phyloP scores from a whole-genome alignment of 2,797 vertebrate genomes.

The Octomys mimax region DNA sequence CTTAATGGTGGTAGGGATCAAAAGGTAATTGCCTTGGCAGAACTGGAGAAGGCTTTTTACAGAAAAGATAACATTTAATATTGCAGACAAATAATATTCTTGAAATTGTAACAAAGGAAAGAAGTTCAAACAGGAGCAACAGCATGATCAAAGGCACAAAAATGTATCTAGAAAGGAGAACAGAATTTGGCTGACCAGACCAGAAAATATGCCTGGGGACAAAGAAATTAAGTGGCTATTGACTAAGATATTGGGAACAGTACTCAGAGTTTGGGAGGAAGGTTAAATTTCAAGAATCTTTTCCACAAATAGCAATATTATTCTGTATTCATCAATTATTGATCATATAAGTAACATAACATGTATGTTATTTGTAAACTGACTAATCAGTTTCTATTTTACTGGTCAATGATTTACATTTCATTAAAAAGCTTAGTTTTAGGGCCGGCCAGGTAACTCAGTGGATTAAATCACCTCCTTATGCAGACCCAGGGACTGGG shows the following conservation, averaged over 20 bases:
- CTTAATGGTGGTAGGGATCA: not conserved
- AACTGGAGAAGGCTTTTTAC: conserved; percentile 9
- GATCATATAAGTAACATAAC: not conserved
- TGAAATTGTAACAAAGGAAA: not conserved
- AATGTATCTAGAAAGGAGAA: not conserved
- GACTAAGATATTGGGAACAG: not conserved
- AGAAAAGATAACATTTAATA: not conserved
- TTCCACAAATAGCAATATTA: not conserved
- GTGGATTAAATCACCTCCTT: no score
- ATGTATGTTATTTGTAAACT: conserved; percentile 48
- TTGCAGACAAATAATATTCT: conserved; percentile 14
- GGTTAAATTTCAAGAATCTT: not conserved
- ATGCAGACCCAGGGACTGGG: no score
- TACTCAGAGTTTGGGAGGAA: conserved; percentile 3
- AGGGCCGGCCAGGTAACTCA: not conserved
- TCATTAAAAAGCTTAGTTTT: conserved; percentile 22
- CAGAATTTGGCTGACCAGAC: not conserved
- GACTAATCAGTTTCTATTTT: conserved; percentile 54
- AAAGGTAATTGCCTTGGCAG: conserved; percentile 12
- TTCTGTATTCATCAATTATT: conserved; percentile 19
- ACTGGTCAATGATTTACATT: conserved; percentile 45
- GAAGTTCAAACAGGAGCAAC: not conserved
- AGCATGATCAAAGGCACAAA: not conserved
- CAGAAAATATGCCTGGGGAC: not conserved
- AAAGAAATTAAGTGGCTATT: not conserved